These are phyloP conservation scores for Yasuhikotakia modesta DNA, from an alignment of 2,797 vertebrate genomes.

Conservation along the genomic window DNA sequence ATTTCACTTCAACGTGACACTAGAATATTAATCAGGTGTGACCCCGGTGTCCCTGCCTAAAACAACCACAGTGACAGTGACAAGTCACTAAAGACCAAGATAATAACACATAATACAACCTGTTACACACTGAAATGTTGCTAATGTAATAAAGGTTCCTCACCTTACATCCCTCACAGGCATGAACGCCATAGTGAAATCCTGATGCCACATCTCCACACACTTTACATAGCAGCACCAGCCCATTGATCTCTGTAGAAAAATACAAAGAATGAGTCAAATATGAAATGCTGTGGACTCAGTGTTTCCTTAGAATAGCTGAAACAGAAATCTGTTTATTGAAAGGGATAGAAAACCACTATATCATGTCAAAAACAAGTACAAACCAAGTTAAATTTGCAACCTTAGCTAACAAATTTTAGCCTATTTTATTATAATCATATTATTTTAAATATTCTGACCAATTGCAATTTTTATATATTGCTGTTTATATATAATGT, in stretches of 20 bases:
- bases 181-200: constrained; percentile 92
- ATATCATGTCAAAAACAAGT: not conserved
- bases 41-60: constrained; percentile 45
- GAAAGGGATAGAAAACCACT: constrained; percentile 2
- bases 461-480: not conserved
- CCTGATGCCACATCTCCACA: constrained; percentile 95
- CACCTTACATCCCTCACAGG: constrained; percentile 92
- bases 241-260: constrained; percentile 88
- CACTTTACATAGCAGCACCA: constrained; percentile 96
- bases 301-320: constrained; percentile 3
- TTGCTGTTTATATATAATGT: constrained; percentile 1
- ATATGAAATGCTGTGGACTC: not conserved
- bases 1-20: constrained; percentile 3
- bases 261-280: constrained; percentile 5
- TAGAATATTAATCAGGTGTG: constrained; percentile 50
- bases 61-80: not conserved
- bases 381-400: not conserved
- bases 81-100: not conserved
- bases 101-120: not conserved
- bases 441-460: not conserved
- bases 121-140: not conserved
- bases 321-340: too few species aligned
- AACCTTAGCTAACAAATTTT: not conserved
- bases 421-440: not conserved
- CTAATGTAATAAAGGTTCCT: constrained; percentile 45